A percentile compares a stretch with the other conserved stretches of the same genome.
Evolutionary conservation across 2,113 vertebrate genomes (phyloP).

Genomic region (Eira barbara): DNA sequence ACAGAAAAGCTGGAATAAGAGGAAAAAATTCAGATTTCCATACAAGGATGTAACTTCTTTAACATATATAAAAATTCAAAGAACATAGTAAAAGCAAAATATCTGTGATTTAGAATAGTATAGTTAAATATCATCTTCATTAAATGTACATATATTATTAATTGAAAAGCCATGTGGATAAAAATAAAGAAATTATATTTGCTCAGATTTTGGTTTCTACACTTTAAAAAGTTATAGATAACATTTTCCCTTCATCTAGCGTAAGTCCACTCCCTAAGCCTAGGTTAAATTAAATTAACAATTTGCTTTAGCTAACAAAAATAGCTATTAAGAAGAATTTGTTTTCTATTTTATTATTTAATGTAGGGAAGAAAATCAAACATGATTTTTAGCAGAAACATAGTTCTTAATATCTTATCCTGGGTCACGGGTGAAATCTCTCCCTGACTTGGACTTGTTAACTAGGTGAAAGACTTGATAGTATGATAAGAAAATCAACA

Average conservation of each 20-base stretch:
- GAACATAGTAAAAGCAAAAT: slow-evolving; percentile 10
- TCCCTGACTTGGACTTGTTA: neutral
- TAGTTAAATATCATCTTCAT: neutral
- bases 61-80: slow-evolving; percentile 16
- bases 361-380: neutral
- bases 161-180: neutral
- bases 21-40: neutral
- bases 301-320: neutral
- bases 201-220: neutral
- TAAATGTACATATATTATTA: neutral
- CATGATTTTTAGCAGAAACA: neutral
- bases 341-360: neutral
- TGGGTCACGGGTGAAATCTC: neutral
- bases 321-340: neutral
- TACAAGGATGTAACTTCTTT: neutral
- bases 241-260: neutral
- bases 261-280: neutral
- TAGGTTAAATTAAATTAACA: neutral
- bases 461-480: neutral
- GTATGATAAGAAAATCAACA: neutral
- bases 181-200: slow-evolving; percentile 24
- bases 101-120: slow-evolving; percentile 1
- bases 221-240: slow-evolving; percentile 19
- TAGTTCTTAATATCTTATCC: neutral
- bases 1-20: neutral